Evolutionary conservation across 23 tunicate genomes (phyloP).

Genomic region (Styela clava): DNA sequence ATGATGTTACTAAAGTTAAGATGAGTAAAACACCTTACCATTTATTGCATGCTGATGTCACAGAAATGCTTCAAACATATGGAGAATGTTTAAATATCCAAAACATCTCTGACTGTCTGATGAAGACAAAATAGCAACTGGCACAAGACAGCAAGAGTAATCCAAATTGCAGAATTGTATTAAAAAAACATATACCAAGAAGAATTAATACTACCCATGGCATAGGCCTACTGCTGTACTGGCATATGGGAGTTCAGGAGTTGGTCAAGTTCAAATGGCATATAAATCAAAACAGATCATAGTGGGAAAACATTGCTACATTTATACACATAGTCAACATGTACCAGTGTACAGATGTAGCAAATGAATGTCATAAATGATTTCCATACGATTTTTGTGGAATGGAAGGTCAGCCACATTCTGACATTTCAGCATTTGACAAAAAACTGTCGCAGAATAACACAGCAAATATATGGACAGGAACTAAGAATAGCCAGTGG

Average conservation of each 20-base stretch:
- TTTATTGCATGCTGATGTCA: too few relatives aligned
- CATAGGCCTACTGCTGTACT: too few relatives aligned
- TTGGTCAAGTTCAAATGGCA: background rate
- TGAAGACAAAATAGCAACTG: too few relatives aligned
- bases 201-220: background rate
- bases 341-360: too few relatives aligned
- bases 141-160: background rate
- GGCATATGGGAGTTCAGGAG: too few relatives aligned
- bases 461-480: background rate
- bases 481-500: background rate
- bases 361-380: background rate
- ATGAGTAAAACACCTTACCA: too few relatives aligned
- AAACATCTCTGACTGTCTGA: too few relatives aligned
- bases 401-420: background rate
- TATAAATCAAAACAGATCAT: background rate
- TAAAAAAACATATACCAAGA: background rate
- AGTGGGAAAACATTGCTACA: background rate
- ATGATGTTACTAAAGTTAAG: too few relatives aligned
- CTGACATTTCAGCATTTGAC: too few relatives aligned
- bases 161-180: background rate
- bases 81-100: too few relatives aligned
- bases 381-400: background rate
- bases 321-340: too few relatives aligned
- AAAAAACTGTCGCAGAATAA: background rate
- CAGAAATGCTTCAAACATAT: too few relatives aligned